Conservation (phyloP, 2,797 vertebrate genomes). For the Gallinago solitaria region DNA sequence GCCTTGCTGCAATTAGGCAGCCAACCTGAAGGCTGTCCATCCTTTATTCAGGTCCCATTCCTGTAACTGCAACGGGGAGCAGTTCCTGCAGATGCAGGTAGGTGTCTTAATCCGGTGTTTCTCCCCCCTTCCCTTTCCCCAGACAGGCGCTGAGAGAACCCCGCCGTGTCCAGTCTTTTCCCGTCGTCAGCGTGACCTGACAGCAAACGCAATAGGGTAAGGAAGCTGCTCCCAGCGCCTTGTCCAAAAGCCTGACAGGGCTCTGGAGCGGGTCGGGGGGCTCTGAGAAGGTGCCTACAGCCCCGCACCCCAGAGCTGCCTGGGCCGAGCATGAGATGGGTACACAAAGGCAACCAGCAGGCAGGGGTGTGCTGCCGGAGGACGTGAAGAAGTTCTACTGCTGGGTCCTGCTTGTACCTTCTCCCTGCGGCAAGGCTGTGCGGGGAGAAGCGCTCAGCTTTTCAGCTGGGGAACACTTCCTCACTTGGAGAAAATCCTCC, state of each 20-base stretch:
- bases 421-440: fast-evolving
- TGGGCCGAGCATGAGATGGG: not conserved
- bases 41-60: not conserved
- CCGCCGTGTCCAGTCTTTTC: not conserved
- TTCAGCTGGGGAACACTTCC: not conserved
- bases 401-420: not conserved
- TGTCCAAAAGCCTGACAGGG: not conserved
- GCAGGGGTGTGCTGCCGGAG: not conserved
- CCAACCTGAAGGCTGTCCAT: not conserved
- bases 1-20: not conserved
- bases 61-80: not conserved
- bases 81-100: not conserved
- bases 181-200: not conserved
- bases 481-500: not conserved
- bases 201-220: not conserved
- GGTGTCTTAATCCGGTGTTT: not conserved
- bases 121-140: not conserved
- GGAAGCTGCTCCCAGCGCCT: not conserved
- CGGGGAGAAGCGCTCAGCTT: not conserved
- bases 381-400: fast-evolving
- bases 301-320: not conserved
- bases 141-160: not conserved
- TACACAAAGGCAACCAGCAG: not conserved
- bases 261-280: not conserved
- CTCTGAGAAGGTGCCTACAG: not conserved